Evolutionary conservation across 2,888 invertebrate species (phyloP).

Genomic region (Holacanthella duospinosa): DNA sequence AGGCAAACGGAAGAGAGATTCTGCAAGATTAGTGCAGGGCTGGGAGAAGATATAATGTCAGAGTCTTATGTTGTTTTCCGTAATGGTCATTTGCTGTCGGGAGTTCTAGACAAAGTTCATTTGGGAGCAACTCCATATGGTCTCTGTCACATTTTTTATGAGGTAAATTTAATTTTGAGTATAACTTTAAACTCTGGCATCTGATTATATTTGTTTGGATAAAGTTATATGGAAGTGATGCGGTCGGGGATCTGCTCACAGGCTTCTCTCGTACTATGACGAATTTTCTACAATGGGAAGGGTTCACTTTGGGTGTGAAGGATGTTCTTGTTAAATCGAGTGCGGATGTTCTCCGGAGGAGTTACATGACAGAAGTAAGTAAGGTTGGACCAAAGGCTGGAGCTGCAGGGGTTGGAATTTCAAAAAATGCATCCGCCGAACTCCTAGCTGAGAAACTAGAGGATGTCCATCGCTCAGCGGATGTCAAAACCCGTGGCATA

Average conservation of each 20-base stretch:
- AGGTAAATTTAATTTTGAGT: too few species aligned
- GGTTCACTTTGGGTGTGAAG: constrained; percentile 88
- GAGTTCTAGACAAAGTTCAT: constrained; percentile 91
- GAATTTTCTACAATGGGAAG: constrained; percentile 73
- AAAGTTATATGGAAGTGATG: constrained; percentile 79
- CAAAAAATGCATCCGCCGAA: constrained; percentile 51
- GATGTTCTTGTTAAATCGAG: constrained; percentile 74
- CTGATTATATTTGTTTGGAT: too few species aligned
- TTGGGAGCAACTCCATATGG: constrained; percentile 92
- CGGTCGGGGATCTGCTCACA: constrained; percentile 70
- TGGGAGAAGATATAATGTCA: constrained; percentile 53
- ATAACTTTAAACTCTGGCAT: too few species aligned
- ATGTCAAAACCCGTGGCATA: constrained; percentile 64
- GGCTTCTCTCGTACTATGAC: constrained; percentile 88
- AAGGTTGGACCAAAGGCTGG: constrained; percentile 54
- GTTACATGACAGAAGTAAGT: constrained; percentile 56
- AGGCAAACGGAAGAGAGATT: constrained; percentile 46
- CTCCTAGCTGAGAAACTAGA: constrained; percentile 57
- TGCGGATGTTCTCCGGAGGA: constrained; percentile 61
- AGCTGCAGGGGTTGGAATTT: constrained; percentile 59
- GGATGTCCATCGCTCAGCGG: constrained; percentile 53
- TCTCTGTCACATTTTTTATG: constrained; percentile 87
- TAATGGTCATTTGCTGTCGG: constrained; percentile 75
- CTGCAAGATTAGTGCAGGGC: constrained; percentile 57
- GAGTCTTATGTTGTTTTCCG: constrained; percentile 86